Evolutionary conservation across 2,888 invertebrate species (phyloP).

Genomic region (Cryptus viduatorius): DNA sequence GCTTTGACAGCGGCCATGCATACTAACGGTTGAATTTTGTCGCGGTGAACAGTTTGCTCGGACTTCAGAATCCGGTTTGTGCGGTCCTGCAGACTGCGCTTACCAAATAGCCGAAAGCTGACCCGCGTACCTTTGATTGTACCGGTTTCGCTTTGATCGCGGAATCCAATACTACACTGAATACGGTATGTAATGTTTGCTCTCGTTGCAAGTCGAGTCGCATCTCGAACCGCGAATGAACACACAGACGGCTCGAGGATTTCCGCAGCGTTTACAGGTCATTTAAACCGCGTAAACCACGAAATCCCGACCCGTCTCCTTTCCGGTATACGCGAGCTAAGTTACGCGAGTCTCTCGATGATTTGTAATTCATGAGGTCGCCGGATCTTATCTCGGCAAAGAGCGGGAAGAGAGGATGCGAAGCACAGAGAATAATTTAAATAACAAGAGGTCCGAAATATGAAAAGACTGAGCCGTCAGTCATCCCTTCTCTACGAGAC

Average conservation of each 20-base stretch:
- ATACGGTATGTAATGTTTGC: not conserved
- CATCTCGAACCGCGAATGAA: too few relatives aligned
- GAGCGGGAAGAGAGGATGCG: not conserved
- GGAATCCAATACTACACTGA: not conserved
- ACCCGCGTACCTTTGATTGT: not conserved
- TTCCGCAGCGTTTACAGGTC: conserved; percentile 4
- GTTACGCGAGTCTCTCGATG: conserved; percentile 26
- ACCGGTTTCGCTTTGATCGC: not conserved
- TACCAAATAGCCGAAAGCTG: not conserved
- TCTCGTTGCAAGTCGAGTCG: conserved; percentile 3
- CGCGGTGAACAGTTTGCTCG: not conserved
- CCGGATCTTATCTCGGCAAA: conserved; percentile 10
- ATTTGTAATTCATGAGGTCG: conserved; percentile 50
- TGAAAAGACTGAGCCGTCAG: conserved; percentile 51
- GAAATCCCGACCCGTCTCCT: not conserved
- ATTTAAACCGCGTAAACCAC: conserved; percentile 11
- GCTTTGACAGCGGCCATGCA: not conserved
- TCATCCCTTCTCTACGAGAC: conserved; percentile 38
- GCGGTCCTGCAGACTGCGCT: conserved; percentile 13
- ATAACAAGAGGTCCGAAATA: conserved; percentile 41
- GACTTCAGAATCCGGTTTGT: conserved; percentile 11
- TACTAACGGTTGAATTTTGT: not conserved
- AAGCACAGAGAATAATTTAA: conserved; percentile 55
- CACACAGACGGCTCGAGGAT: not conserved
- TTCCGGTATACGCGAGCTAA: not conserved